Evolutionary conservation across 2,797 vertebrate species (phyloP), one percentile per base, ranked within the genome.

Genomic region (Silurus lanzhouensis): DNA sequence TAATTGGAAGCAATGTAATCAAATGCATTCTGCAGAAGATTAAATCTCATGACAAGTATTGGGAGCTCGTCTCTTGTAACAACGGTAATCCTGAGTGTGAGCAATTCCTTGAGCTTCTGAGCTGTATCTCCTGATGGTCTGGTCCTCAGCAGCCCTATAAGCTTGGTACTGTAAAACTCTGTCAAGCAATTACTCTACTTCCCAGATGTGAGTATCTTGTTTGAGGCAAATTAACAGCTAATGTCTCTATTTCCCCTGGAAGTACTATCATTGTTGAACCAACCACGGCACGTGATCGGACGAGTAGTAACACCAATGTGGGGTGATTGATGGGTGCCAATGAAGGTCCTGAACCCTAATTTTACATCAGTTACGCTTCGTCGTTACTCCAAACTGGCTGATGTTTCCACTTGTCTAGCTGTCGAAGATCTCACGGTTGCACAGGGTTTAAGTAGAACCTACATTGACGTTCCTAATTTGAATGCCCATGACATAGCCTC

Each of bases 91-190:
- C 13, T 13, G 68, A 71, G 15, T 31, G 27, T 71, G 25, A 71
- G 14, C 7, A 71, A 2, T 44, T 71, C 19, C n/a, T 81, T 31
- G 31, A 31, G 31, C 31, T 31, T 31, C 2, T 46, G 8, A 58
- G 80, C 75, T 22, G 48, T 57, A 22, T 57, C 14, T 22, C 22
- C 27, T 46, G 0, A n/a, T 63, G 77, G 79, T 84, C 60, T 19
- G 81, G 81, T 1, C 5, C 3, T 72, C 63, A 70, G 1, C 61
- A 38, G 5, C 79, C 87, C 6, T 44, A 83, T 6, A 86, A 84
- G 13, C 25, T 90, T 2, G 74, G 85, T 31, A 31, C 31, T 31
- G 31, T 31, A 31, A 31, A 31, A 31, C 31, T 31, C 31, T 31
- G 31, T 31, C 31, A 31, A 31, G 31, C 31, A 2, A 31, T 1